Conservation (phyloP, 2,797 vertebrate species). For the Gymnocypris eckloni region DNA sequence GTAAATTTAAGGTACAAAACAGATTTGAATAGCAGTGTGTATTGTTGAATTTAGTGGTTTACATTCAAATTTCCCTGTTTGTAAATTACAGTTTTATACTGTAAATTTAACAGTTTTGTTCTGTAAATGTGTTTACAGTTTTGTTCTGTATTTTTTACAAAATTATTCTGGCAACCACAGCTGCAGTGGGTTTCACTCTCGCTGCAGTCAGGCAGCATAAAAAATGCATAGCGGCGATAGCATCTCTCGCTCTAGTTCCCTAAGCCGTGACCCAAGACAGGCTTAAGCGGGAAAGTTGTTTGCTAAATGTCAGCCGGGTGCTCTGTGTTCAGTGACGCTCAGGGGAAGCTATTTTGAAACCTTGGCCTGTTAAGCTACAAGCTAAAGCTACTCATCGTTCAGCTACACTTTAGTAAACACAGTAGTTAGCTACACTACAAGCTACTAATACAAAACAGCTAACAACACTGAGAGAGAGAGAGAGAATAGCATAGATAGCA, state of each 20-base stretch:
- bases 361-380: background rate
- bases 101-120: too few relatives aligned
- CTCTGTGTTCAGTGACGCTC: background rate
- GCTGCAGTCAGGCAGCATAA: constrained; percentile 40
- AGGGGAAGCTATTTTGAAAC: constrained; percentile 21
- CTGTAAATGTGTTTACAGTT: too few relatives aligned
- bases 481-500: background rate
- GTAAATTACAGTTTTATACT: too few relatives aligned
- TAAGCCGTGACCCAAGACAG: constrained; percentile 16
- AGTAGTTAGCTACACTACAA: background rate
- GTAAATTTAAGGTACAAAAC: too few relatives aligned
- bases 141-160: too few relatives aligned
- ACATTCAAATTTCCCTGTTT: too few relatives aligned
- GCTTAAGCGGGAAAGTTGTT: constrained; percentile 16
- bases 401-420: background rate
- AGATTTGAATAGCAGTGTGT: too few relatives aligned
- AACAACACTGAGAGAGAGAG: background rate
- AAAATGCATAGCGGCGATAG: constrained; percentile 53
- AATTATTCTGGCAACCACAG: too few relatives aligned
- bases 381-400: background rate
- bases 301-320: constrained; percentile 39
- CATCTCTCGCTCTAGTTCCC: constrained; percentile 31
- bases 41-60: too few relatives aligned
- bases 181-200: background rate
- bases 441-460: background rate